phyloP scores from a whole-genome alignment of 2,797 vertebrate species.

The Halcyon badia region DNA sequence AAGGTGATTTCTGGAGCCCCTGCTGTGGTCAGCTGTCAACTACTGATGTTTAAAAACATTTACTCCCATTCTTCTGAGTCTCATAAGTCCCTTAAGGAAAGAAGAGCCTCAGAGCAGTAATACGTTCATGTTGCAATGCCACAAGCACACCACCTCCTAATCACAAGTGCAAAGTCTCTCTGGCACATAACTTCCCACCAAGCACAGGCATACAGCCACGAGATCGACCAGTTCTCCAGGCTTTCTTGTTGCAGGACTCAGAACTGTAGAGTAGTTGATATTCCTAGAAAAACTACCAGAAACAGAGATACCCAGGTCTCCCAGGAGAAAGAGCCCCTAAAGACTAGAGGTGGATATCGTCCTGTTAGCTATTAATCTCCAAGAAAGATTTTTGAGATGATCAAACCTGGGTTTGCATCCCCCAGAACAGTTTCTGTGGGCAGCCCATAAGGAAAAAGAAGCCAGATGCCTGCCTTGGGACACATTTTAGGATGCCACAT shows the following conservation, averaged over 20 bases:
- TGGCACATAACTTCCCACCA: background rate
- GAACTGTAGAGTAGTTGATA: background rate
- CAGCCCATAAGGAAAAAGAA: background rate
- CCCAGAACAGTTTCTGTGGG: background rate
- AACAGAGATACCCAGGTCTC: background rate
- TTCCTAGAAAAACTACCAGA: background rate
- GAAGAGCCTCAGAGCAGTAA: background rate
- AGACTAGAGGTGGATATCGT: background rate
- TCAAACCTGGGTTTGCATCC: background rate
- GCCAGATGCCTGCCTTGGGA: background rate
- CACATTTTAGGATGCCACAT: background rate
- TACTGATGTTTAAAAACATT: background rate
- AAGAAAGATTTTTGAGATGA: background rate
- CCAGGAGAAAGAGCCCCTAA: background rate
- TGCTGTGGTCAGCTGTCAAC: background rate
- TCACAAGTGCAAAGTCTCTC: background rate
- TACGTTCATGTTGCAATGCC: accelerated
- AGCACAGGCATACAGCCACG: background rate
- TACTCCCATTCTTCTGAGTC: background rate
- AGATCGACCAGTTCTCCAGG: background rate
- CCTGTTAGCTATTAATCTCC: background rate
- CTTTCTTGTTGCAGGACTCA: background rate
- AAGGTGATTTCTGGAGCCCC: background rate
- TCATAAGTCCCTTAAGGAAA: background rate
- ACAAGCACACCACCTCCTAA: background rate